Evolutionary conservation across 2,113 vertebrate species (phyloP).

Genomic region (Regulus satrapa): DNA sequence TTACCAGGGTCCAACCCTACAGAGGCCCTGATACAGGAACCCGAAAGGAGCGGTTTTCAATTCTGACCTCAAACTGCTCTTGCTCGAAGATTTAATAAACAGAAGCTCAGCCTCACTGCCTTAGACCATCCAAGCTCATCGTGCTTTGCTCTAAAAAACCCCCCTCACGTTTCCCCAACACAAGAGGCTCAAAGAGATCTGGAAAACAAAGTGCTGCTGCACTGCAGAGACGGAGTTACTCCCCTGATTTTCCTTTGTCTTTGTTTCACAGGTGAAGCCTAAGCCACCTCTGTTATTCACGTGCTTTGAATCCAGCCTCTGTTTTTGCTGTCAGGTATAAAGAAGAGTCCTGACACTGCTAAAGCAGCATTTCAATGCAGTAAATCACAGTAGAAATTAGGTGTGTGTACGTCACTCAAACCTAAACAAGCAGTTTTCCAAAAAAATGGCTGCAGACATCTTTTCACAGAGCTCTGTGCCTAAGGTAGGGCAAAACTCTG

Average conservation of each 20-base stretch:
- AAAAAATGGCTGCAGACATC: neutral
- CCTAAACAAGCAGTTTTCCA: neutral
- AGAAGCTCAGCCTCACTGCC: neutral
- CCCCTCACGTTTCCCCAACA: neutral
- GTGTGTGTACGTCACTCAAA: neutral
- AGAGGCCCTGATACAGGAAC: neutral
- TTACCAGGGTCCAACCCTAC: neutral
- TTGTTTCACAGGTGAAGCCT: neutral
- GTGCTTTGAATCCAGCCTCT: neutral
- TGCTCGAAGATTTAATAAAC: neutral
- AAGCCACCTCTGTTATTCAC: neutral
- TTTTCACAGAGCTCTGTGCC: neutral
- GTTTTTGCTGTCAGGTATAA: neutral
- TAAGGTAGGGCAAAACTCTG: neutral
- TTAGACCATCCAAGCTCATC: neutral
- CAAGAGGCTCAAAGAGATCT: neutral
- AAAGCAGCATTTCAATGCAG: neutral
- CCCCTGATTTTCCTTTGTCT: neutral
- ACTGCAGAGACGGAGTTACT: neutral
- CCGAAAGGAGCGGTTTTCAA: neutral
- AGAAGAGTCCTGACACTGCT: neutral
- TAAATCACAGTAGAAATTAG: neutral
- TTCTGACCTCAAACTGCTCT: neutral
- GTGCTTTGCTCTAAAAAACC: neutral
- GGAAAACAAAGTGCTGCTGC: neutral